Percentiles rank a stretch among this genome's conserved stretches.
phyloP scores from a whole-genome alignment of 2,113 vertebrate species.

The Halichoeres trimaculatus region DNA sequence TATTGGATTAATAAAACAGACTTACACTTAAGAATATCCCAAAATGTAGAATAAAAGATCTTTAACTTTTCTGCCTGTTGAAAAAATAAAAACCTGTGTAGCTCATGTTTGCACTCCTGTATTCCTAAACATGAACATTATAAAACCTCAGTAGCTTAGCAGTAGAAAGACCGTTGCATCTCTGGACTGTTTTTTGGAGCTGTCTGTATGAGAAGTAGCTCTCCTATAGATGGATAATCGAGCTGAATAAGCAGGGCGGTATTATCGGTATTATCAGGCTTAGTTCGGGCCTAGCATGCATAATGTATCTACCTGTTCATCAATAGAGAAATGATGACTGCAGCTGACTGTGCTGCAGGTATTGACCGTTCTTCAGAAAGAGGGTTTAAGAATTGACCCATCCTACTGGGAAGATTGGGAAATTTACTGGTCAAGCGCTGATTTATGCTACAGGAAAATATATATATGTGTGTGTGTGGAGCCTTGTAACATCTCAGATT shows the following conservation, averaged over 20 bases:
- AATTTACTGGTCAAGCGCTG: constrained; percentile 17
- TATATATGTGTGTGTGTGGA: neutral
- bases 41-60: neutral
- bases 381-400: constrained; percentile 32
- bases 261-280: constrained; percentile 64
- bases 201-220: constrained; percentile 32
- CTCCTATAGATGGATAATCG: constrained; percentile 31
- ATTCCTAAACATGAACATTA: constrained; percentile 4
- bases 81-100: too few species aligned
- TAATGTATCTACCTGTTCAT: constrained; percentile 63
- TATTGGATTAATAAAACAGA: too few species aligned
- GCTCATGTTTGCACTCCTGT: too few species aligned
- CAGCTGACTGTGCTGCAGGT: constrained; percentile 34
- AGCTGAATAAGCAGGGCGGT: constrained; percentile 55
- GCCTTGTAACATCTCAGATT: neutral
- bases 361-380: constrained; percentile 56
- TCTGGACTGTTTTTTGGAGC: constrained; percentile 8
- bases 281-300: constrained; percentile 51
- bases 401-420: constrained; percentile 32
- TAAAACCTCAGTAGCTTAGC: neutral
- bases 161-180: neutral
- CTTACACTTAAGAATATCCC: neutral
- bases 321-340: constrained; percentile 60
- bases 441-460: constrained; percentile 14
- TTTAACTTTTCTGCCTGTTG: too few species aligned